phyloP scores from a whole-genome alignment of 2,888 invertebrate genomes.

The Tipula lateralis region DNA sequence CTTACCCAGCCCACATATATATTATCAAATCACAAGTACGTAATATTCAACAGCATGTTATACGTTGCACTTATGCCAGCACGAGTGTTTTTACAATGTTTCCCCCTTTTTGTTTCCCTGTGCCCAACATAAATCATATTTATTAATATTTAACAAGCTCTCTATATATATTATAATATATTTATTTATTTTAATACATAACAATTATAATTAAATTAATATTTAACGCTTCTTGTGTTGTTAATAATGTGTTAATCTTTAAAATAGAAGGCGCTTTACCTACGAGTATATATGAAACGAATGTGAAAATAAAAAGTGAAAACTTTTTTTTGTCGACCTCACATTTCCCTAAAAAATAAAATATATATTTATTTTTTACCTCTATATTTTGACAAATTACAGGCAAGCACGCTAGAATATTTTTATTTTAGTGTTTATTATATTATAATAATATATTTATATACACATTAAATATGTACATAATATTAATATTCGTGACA shows the following conservation, averaged over 20 bases:
- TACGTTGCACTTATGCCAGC: background rate
- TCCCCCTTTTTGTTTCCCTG: background rate
- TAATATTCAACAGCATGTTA: background rate
- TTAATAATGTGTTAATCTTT: background rate
- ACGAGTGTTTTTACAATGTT: background rate
- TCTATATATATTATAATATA: background rate
- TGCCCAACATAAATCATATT: background rate
- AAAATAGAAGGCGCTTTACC: background rate
- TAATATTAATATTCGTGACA: background rate
- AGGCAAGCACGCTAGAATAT: background rate
- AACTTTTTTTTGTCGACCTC: background rate
- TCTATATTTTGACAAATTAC: background rate
- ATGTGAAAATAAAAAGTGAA: background rate
- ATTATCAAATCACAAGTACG: background rate
- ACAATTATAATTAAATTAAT: background rate
- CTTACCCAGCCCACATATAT: background rate
- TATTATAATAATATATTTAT: background rate
- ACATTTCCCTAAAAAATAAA: background rate
- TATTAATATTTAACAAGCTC: background rate
- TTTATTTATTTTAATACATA: background rate
- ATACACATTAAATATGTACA: background rate
- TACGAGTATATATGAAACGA: background rate
- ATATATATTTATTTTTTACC: background rate
- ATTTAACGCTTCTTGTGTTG: background rate
- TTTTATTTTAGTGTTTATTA: background rate